Conservation (phyloP, 2,888 invertebrate species). For the Heterodera filipjevi region DNA sequence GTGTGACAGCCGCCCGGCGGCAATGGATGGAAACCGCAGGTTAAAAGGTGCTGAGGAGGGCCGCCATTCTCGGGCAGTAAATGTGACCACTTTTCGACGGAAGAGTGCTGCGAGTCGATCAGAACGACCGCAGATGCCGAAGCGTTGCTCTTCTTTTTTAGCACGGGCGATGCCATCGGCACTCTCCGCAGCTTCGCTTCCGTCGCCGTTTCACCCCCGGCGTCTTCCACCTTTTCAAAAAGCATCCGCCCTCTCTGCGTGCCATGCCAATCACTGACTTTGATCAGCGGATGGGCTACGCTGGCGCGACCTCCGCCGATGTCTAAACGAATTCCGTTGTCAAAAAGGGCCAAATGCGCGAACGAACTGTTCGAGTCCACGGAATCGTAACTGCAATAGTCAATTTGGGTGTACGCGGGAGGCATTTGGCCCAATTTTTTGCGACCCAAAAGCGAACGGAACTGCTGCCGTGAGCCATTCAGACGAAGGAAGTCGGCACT, state of each 20-base stretch:
- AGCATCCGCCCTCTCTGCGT: neutral
- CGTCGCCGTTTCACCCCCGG: slow-evolving; percentile 14
- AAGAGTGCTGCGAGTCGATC: slow-evolving; percentile 35
- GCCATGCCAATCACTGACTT: slow-evolving; percentile 3
- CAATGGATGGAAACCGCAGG: slow-evolving; percentile 11
- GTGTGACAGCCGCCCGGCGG: slow-evolving; percentile 17
- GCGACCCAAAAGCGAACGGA: slow-evolving; percentile 60
- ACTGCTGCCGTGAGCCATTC: slow-evolving; percentile 59
- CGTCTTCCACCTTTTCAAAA: slow-evolving; percentile 23
- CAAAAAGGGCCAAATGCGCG: slow-evolving; percentile 11
- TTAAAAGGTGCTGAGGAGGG: slow-evolving; percentile 15
- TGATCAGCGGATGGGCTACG: slow-evolving; percentile 32
- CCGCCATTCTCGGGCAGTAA: slow-evolving; percentile 29
- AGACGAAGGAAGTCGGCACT: slow-evolving; percentile 62
- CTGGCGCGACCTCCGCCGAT: slow-evolving; percentile 14
- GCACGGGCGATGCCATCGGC: neutral
- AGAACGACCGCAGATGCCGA: slow-evolving; percentile 29
- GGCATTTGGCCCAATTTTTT: slow-evolving; percentile 62
- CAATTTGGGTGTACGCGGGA: slow-evolving; percentile 63
- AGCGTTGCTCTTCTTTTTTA: slow-evolving; percentile 9
- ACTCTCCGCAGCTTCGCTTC: neutral
- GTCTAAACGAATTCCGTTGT: slow-evolving; percentile 22
- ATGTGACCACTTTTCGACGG: slow-evolving; percentile 25
- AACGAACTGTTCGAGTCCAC: slow-evolving; percentile 52
- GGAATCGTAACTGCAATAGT: slow-evolving; percentile 61